Conservation (phyloP, 2,888 invertebrate genomes). For the Gasteruption jaculator region DNA sequence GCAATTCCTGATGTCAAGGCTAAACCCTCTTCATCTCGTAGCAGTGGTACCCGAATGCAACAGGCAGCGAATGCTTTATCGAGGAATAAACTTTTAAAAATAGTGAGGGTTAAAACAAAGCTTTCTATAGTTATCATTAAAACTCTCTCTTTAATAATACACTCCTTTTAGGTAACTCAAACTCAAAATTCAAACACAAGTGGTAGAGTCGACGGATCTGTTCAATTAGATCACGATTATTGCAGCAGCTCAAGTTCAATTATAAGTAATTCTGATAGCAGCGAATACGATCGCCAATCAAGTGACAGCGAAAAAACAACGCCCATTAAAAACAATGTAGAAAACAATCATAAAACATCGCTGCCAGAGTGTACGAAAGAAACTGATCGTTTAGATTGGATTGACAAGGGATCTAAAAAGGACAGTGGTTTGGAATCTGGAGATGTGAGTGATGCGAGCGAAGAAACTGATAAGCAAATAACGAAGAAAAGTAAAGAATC, state of each 20-base stretch:
- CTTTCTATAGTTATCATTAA: neutral
- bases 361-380: constrained; percentile 20
- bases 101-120: constrained; percentile 37
- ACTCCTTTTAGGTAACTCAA: constrained; percentile 18
- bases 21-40: constrained; percentile 34
- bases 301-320: constrained; percentile 28
- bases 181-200: constrained; percentile 19
- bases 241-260: constrained; percentile 44
- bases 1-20: constrained; percentile 49
- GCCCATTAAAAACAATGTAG: constrained; percentile 17
- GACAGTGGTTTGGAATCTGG: constrained; percentile 51
- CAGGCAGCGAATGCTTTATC: constrained; percentile 43
- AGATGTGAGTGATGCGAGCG: constrained; percentile 48
- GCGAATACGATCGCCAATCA: constrained; percentile 27
- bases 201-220: constrained; percentile 35
- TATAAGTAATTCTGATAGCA: constrained; percentile 26
- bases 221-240: constrained; percentile 61
- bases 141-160: neutral
- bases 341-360: constrained; percentile 11
- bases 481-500: neutral
- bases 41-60: constrained; percentile 43
- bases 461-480: constrained; percentile 27
- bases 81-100: constrained; percentile 45
- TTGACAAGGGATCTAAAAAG: constrained; percentile 42
- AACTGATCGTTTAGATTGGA: constrained; percentile 22